Base-by-base conservation (phyloP, 1,140 invertebrate species). In the Saccostrea cuccullata region DNA sequence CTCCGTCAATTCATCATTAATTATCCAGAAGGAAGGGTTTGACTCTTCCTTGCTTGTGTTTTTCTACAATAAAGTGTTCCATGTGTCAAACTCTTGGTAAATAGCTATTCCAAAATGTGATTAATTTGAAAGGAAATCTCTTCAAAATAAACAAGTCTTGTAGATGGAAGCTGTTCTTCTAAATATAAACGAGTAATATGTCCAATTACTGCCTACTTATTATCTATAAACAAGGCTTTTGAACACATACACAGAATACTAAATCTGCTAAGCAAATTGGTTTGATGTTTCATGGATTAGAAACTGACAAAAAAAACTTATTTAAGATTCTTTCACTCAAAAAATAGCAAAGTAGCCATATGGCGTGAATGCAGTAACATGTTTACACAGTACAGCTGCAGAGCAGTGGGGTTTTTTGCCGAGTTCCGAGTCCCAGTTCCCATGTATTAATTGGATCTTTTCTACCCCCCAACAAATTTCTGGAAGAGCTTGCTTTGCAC, bases 211-310 rank as follows among this genome's bases (percentile, higher is more conserved):
- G 58, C 55, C 70, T 86, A 88, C 87, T 88, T 88, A 88, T 82
- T 82, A 85, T 85, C 84, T 88, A 86, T 88, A 88, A 85, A 88
- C 87, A 88, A 85, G 67, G 58, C 85, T 87, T 87, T 87, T 84
- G 47, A 55, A 82, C 84, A 73, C 82, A 84, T 55, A 84, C 82
- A 84, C 23, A 56, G 82, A 84, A 84, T 56, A 17, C 40, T 84
- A 84, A 84, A 88, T 88, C 87, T 77, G 87, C 26, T 86, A 17
- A 55, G 58, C 73, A 88, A 88, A 85, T 88, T 55, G 87, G 85
- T 88, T 88, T 88, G 87, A 88, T 88, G 84, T 86, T 56, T 88
- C 84, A 88, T 88, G 85, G 84, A 67, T 70, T 88, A 70, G 55
- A 56, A 84, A 56, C 55, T 84, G 55, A 84, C 40, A 84, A 55